These are phyloP conservation scores for Reinhardtius hippoglossoides DNA, from an alignment of 2,113 vertebrate species.

Conservation along the genomic window DNA sequence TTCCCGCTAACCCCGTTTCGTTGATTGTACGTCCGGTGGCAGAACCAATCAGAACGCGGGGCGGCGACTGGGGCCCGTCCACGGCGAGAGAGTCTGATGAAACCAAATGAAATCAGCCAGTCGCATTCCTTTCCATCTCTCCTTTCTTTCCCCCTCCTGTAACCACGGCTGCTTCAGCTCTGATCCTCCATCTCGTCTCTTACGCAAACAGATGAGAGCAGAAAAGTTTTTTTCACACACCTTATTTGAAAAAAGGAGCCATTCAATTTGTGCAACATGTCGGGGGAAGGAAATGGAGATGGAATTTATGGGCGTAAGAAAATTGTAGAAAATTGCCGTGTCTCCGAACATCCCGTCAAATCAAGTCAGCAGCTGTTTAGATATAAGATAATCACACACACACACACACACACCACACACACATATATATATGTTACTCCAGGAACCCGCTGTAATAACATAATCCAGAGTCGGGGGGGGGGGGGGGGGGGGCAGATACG, in stretches of 20 bases:
- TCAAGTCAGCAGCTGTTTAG: slow-evolving; percentile 24
- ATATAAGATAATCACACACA: slow-evolving; percentile 22
- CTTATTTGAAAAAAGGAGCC: slow-evolving; percentile 12
- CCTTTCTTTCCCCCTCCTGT: not conserved
- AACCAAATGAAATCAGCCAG: slow-evolving; percentile 75
- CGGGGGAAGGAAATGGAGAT: slow-evolving; percentile 48
- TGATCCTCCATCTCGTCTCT: slow-evolving; percentile 30
- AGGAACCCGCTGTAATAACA: slow-evolving; percentile 4
- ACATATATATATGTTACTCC: not conserved
- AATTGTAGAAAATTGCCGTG: not conserved
- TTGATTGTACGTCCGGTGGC: slow-evolving; percentile 36
- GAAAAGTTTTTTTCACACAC: slow-evolving; percentile 41
- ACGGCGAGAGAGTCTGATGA: slow-evolving; percentile 68
- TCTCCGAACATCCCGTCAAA: slow-evolving; percentile 6
- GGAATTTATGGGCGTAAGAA: slow-evolving; percentile 36
- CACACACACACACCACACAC: not conserved
- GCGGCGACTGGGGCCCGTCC: slow-evolving; percentile 37
- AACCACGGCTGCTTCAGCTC: slow-evolving; percentile 39
- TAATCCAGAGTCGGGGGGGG: not conserved
- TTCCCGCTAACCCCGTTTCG: slow-evolving; percentile 28
- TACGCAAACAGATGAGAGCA: not conserved
- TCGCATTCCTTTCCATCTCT: not conserved
- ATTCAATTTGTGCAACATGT: slow-evolving; percentile 58
- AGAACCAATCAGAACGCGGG: slow-evolving; percentile 9
- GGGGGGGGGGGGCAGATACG: not conserved